phyloP scores from a whole-genome alignment of 2,888 invertebrate genomes.

The Zygogramma bicolorata region DNA sequence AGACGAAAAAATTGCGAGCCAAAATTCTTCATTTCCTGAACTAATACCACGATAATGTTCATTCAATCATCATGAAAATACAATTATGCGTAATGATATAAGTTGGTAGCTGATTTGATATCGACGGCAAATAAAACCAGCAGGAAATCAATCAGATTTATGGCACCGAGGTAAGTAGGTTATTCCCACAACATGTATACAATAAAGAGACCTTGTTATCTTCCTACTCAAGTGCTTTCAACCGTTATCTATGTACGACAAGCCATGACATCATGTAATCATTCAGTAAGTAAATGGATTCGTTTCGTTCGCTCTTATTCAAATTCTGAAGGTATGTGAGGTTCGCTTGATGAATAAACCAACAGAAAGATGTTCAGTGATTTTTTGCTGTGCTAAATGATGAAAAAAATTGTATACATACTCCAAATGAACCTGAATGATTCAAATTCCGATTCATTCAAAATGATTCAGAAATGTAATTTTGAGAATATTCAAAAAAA shows the following conservation, averaged over 20 bases:
- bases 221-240: conserved; percentile 6
- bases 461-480: too few relatives aligned
- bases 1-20: too few relatives aligned
- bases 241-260: background rate
- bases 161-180: background rate
- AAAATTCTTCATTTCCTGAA: too few relatives aligned
- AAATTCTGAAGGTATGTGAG: background rate
- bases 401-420: too few relatives aligned
- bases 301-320: background rate
- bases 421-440: too few relatives aligned
- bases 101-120: background rate
- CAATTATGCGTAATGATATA: background rate
- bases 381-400: too few relatives aligned
- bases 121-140: background rate
- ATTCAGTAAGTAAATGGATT: background rate
- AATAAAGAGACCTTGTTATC: conserved; percentile 5
- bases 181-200: background rate
- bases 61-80: background rate
- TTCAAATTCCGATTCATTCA: too few relatives aligned
- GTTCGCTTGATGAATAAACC: background rate
- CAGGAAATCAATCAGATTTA: background rate
- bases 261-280: background rate
- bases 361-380: too few relatives aligned
- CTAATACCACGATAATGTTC: background rate
- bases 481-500: too few relatives aligned